Evolutionary conservation across 2,797 vertebrate genomes (phyloP), one percentile per base, ranked within the genome.

Genomic region (Fistularia tabacaria): DNA sequence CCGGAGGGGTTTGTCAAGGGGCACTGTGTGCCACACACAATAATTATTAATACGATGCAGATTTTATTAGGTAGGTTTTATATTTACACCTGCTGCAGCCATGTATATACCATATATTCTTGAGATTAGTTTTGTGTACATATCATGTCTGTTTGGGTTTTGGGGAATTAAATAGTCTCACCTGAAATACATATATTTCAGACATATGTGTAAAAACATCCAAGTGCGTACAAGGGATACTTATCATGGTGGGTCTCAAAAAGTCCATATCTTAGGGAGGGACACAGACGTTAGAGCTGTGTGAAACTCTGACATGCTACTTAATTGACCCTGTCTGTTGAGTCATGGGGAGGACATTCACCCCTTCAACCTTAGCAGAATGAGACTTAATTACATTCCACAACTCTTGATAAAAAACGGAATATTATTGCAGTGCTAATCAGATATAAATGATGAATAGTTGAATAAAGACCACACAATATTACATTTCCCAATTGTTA

Each of bases 131-230:
- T 77, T 69, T 59, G 57, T 66, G 62, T 76, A 55, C 49, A 51
- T 51, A 14, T 38, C 43, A 50, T 76, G 79, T 73, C 55, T 79
- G 57, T 77, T 64, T 60, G 54, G 53, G 51, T 59, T 70, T 71
- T 42, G 63, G 76, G 69, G 59, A 62, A 65, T 73, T 71, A 69
- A 81, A 82, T 80, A 61, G 45, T 49, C 55, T 50, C 51, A 67
- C 64, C 73, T 91, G 80, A 89, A 90, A 87, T 85, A 76, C 76
- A 79, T 70, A 58, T 73, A 77, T 83, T 87, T 87, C 82, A 86
- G 41, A 51, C 58, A 53, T 56, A 71, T 73, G 77, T 82, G 77
- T 91, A 87, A 90, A 90, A 85, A 81, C 64, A 87, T 87, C 87
- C 85, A 72, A 77, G 57, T 63, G 62, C 73, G 77, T 80, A 87